Percentiles rank a stretch among this genome's conserved stretches.
phyloP scores from a whole-genome alignment of 2,113 vertebrate species.

The Thymallus thymallus region DNA sequence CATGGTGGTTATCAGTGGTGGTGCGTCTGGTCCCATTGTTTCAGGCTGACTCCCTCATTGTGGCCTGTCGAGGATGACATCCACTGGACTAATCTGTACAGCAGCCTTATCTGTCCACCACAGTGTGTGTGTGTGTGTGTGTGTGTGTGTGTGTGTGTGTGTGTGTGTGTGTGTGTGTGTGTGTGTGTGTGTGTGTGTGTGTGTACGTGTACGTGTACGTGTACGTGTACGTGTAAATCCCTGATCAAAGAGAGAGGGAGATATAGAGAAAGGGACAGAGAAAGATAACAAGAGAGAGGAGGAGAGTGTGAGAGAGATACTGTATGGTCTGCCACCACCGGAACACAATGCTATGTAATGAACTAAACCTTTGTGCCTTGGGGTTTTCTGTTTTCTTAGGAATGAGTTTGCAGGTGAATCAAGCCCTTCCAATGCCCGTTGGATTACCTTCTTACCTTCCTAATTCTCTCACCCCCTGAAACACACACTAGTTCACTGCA shows the following conservation, averaged over 20 bases:
- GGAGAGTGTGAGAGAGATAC: too few species aligned
- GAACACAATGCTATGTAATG: too few species aligned
- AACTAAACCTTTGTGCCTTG: neutral
- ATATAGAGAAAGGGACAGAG: neutral
- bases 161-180: too few species aligned
- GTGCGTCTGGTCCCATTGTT: conserved; percentile 6
- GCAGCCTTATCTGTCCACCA: conserved; percentile 53
- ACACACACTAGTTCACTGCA: neutral
- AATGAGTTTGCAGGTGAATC: conserved; percentile 24
- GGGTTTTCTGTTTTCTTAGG: conserved; percentile 4
- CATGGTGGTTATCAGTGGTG: conserved; percentile 24
- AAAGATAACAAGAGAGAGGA: too few species aligned
- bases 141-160: too few species aligned
- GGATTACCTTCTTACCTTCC: conserved; percentile 12
- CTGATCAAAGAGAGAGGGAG: neutral
- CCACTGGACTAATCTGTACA: conserved; percentile 48
- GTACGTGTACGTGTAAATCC: neutral
- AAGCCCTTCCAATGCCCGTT: neutral
- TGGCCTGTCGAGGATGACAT: conserved; percentile 45
- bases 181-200: too few species aligned
- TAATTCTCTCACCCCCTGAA: conserved; percentile 5
- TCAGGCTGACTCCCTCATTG: conserved; percentile 18
- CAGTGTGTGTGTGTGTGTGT: conserved; percentile 17
- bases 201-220: too few species aligned
- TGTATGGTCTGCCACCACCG: too few species aligned